These are phyloP conservation scores for Antrozous pallidus DNA, from an alignment of 2,797 vertebrate genomes.

Conservation along the genomic window DNA sequence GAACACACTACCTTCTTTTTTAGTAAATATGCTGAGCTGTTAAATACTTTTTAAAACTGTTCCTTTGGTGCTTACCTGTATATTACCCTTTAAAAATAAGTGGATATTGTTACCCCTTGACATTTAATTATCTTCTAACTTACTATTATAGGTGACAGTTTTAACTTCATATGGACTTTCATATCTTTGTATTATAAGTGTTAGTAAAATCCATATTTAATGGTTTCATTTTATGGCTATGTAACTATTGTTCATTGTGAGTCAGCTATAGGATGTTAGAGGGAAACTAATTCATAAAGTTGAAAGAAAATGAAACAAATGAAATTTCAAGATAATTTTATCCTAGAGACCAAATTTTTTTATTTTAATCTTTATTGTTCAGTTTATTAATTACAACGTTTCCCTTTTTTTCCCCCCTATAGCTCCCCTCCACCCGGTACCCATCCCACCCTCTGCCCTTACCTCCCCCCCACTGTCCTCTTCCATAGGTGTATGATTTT, in stretches of 20 bases:
- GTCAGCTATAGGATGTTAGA: neutral
- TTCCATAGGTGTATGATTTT: no score
- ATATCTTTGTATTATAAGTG: neutral
- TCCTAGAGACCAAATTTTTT: no score
- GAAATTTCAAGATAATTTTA: neutral
- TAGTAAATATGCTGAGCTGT: neutral
- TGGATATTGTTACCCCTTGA: neutral
- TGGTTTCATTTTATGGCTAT: neutral
- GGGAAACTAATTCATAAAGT: neutral
- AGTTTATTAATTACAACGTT: no score
- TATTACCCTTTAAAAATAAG: neutral
- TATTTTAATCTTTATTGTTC: no score
- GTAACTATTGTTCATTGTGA: neutral
- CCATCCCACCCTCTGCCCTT: no score
- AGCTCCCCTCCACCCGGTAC: no score
- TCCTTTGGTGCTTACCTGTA: neutral
- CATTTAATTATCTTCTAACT: conserved; percentile 4
- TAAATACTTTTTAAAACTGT: neutral
- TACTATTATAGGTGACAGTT: neutral
- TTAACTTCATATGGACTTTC: neutral
- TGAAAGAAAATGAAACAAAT: conserved; percentile 1
- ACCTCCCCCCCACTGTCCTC: no score
- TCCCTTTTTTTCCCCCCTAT: no score
- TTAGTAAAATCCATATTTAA: neutral
- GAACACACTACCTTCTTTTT: neutral